A percentile compares a stretch with the other conserved stretches of the same genome.
phyloP scores from a whole-genome alignment of 2,888 invertebrate species.

The Mythimna ferrago region DNA sequence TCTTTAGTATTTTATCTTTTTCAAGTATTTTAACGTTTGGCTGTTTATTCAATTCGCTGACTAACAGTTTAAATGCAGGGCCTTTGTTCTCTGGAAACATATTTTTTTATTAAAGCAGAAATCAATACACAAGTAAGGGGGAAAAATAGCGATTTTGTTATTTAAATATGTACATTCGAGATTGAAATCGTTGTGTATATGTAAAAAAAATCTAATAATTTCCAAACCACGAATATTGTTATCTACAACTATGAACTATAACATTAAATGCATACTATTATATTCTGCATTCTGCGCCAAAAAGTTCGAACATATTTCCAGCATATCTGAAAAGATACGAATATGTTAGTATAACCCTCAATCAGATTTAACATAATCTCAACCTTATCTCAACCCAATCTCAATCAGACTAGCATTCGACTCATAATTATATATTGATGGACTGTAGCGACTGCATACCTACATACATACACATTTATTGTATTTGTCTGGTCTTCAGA shows the following conservation, averaged over 20 bases:
- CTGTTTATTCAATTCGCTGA: slow-evolving; percentile 74
- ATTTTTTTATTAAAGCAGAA: background rate
- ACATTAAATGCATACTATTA: slow-evolving; percentile 76
- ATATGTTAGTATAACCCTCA: background rate
- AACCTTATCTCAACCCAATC: background rate
- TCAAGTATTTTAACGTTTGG: slow-evolving; percentile 72
- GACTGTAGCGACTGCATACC: background rate
- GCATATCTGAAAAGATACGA: slow-evolving; percentile 76
- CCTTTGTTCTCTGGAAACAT: slow-evolving; percentile 80
- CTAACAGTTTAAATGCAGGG: slow-evolving; percentile 76
- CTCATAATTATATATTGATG: too few relatives aligned
- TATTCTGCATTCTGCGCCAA: slow-evolving; percentile 82
- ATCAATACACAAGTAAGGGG: background rate
- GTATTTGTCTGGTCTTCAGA: too few relatives aligned
- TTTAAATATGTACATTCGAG: background rate
- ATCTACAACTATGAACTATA: background rate
- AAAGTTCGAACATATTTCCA: slow-evolving; percentile 80
- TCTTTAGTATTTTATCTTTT: slow-evolving; percentile 72
- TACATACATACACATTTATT: too few relatives aligned
- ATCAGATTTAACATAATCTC: too few relatives aligned
- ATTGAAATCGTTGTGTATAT: background rate
- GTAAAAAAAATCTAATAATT: background rate
- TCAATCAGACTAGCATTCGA: background rate
- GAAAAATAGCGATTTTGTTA: too few relatives aligned
- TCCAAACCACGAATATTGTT: background rate